These are phyloP conservation scores for Ormyrus nitidulus DNA, from an alignment of 2,888 invertebrate species.

Conservation along the genomic window DNA sequence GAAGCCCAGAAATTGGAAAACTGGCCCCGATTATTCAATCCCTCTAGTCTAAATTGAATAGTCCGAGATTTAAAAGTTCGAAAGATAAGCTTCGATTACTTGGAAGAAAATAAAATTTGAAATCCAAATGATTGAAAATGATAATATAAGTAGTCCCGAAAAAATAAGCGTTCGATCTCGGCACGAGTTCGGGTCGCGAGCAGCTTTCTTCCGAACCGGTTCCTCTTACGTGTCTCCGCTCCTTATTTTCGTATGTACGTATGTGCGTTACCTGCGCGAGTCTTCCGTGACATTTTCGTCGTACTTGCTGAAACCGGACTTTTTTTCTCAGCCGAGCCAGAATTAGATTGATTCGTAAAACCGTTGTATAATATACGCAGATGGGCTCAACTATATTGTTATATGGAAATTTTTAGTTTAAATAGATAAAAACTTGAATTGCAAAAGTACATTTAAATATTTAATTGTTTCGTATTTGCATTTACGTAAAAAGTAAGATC, in stretches of 20 bases:
- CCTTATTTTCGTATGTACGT: neutral
- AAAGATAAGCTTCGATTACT: neutral
- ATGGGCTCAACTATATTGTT: too few relatives aligned
- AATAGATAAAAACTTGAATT: too few relatives aligned
- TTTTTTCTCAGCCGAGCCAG: neutral
- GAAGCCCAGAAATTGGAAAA: too few relatives aligned
- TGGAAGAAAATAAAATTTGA: neutral
- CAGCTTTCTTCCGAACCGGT: conserved; percentile 67
- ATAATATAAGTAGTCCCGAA: too few relatives aligned
- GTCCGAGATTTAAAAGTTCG: neutral
- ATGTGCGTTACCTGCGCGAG: neutral
- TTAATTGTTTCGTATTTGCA: too few relatives aligned
- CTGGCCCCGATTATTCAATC: neutral
- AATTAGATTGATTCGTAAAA: too few relatives aligned
- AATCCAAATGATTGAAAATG: too few relatives aligned
- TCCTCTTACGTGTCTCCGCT: conserved; percentile 18
- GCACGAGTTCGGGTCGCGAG: conserved; percentile 5
- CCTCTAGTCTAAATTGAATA: neutral
- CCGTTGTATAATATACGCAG: too few relatives aligned
- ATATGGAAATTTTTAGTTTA: too few relatives aligned
- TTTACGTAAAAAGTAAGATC: too few relatives aligned
- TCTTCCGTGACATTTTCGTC: conserved; percentile 11
- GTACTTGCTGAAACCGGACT: neutral
- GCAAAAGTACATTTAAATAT: too few relatives aligned
- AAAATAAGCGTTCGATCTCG: too few relatives aligned